Evolutionary conservation across 2,888 invertebrate genomes (phyloP).

Genomic region (Ormia ochracea): DNA sequence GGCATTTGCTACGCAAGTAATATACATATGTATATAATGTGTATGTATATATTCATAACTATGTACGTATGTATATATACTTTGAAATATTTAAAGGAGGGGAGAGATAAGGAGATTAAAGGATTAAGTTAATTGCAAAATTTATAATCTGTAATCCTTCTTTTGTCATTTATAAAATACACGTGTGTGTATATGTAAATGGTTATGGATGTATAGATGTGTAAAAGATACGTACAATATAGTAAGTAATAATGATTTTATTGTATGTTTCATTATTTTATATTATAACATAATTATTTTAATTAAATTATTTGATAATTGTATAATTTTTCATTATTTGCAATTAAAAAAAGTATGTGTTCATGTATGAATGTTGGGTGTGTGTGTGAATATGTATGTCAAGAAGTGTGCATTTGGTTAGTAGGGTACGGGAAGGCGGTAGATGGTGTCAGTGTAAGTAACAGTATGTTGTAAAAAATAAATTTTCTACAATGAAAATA

Average conservation of each 20-base stretch:
- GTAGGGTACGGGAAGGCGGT: neutral
- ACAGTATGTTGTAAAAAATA: neutral
- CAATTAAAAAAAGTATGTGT: slow-evolving; percentile 51
- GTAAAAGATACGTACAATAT: slow-evolving; percentile 58
- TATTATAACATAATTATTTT: slow-evolving; percentile 61
- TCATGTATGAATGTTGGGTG: slow-evolving; percentile 7
- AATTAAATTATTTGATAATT: slow-evolving; percentile 60
- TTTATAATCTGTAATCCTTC: slow-evolving; percentile 36
- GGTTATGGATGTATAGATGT: slow-evolving; percentile 43
- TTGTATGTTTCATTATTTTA: slow-evolving; percentile 63
- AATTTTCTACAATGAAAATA: slow-evolving; percentile 15
- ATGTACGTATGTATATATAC: slow-evolving; percentile 32
- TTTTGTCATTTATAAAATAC: slow-evolving; percentile 42
- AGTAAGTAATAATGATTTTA: slow-evolving; percentile 40
- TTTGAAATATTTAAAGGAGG: too few species aligned
- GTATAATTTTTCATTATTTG: slow-evolving; percentile 35
- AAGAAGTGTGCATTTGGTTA: slow-evolving; percentile 16
- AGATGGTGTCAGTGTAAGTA: neutral
- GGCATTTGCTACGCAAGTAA: slow-evolving; percentile 49
- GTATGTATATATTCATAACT: slow-evolving; percentile 43
- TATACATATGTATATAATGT: slow-evolving; percentile 24
- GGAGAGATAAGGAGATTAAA: slow-evolving; percentile 32
- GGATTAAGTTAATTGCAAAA: slow-evolving; percentile 35
- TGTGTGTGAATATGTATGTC: neutral
- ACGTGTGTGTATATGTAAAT: slow-evolving; percentile 33